Percentiles rank a stretch among this genome's conserved stretches.
These are phyloP conservation scores for Atethmia centrago DNA, from an alignment of 2,888 invertebrate genomes.

Conservation along the genomic window DNA sequence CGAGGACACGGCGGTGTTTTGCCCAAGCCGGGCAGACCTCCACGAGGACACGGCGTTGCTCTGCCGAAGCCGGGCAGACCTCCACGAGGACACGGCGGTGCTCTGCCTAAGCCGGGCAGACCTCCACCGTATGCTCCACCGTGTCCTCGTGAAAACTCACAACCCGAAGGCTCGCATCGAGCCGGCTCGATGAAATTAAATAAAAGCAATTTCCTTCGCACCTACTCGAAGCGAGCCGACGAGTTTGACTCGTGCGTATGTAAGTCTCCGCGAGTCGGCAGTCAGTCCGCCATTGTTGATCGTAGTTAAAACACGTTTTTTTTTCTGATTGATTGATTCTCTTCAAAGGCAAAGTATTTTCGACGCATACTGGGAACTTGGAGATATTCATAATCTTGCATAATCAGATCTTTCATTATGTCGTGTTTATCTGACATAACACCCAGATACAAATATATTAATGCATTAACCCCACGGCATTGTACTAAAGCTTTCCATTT, in stretches of 20 bases:
- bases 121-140: too few relatives aligned
- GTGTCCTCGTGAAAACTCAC: too few relatives aligned
- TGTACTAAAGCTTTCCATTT: background rate
- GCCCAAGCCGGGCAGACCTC: too few relatives aligned
- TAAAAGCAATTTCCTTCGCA: too few relatives aligned
- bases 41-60: too few relatives aligned
- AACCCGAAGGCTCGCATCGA: too few relatives aligned
- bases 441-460: background rate
- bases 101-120: too few relatives aligned
- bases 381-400: constrained; percentile 7
- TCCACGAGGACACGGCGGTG: too few relatives aligned
- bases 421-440: background rate
- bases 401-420: constrained; percentile 2
- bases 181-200: too few relatives aligned
- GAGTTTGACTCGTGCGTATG: background rate
- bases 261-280: background rate
- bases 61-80: too few relatives aligned
- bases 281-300: background rate
- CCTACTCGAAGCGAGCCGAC: background rate
- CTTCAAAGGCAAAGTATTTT: constrained; percentile 5
- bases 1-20: too few relatives aligned
- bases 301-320: background rate
- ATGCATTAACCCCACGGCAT: background rate
- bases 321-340: background rate
- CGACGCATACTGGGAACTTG: constrained; percentile 1